A percentile compares a stretch with the other conserved stretches of the same genome.
Conservation (phyloP, 2,888 invertebrate species). For the Brachypalpus laphriformis region DNA sequence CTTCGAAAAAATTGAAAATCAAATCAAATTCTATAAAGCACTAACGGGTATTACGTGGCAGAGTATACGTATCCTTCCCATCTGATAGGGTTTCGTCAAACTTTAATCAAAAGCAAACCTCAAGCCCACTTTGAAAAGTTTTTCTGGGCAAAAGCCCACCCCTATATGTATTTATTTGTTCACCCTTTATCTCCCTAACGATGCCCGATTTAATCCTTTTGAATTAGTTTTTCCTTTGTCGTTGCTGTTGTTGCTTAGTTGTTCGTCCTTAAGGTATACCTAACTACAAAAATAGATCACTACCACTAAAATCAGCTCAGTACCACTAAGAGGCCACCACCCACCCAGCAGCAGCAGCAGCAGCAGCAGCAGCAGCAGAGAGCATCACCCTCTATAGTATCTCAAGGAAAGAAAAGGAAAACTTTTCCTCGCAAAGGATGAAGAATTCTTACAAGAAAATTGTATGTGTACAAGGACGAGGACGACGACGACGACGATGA, state of each 20-base stretch:
- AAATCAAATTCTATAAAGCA: no score
- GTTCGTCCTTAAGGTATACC: background rate
- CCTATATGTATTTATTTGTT: background rate
- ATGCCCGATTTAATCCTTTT: background rate
- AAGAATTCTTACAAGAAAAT: constrained; percentile 25
- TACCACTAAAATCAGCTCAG: background rate
- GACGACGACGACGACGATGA: constrained; percentile 2
- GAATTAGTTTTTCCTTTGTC: background rate
- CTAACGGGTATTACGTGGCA: no score
- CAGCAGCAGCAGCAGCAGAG: background rate
- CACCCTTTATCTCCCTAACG: background rate
- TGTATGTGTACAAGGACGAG: constrained; percentile 19
- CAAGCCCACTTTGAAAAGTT: no score
- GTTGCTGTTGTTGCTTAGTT: background rate
- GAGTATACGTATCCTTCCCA: no score
- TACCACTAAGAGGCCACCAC: background rate
- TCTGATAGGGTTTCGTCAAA: background rate
- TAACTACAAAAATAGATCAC: background rate
- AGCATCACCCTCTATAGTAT: background rate
- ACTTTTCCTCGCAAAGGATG: background rate
- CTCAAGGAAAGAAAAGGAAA: background rate
- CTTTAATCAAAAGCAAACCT: background rate
- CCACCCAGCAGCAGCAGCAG: background rate
- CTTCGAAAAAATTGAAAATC: no score
- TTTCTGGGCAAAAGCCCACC: no score